Percentiles rank a stretch among this genome's conserved stretches.
Conservation (phyloP, 1,140 invertebrate species). For the Drosophila bocki region DNA sequence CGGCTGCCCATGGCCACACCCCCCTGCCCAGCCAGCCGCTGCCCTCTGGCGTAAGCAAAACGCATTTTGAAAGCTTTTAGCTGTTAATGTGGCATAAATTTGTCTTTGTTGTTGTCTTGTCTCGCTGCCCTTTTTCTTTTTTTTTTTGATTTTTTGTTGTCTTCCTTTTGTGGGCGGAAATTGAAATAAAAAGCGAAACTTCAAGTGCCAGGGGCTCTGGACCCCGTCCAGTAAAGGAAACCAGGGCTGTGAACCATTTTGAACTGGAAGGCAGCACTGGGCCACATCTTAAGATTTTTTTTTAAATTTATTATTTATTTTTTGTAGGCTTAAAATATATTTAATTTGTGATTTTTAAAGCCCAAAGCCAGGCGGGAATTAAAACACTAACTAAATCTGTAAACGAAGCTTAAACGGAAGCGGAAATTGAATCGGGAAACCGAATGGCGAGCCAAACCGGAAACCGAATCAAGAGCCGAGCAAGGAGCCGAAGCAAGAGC, state of each 20-base stretch:
- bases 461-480: too few species aligned
- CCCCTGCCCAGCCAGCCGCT: conserved; percentile 1
- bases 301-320: not conserved
- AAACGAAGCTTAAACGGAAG: not conserved
- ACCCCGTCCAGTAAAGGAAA: conserved; percentile 31
- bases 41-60: conserved; percentile 66
- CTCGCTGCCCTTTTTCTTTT: conserved; percentile 5
- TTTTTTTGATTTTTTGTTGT: not conserved
- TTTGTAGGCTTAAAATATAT: not conserved
- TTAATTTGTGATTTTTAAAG: not conserved
- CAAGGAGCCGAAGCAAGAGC: too few species aligned
- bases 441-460: too few species aligned
- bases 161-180: conserved; percentile 69
- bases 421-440: too few species aligned
- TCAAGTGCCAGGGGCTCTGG: conserved; percentile 58
- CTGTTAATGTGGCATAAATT: conserved; percentile 83
- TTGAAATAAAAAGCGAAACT: conserved; percentile 79
- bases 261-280: too few species aligned
- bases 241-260: conserved; percentile 3
- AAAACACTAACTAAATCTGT: too few species aligned
- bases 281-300: too few species aligned
- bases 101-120: conserved; percentile 72
- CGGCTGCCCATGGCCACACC: not conserved
- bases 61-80: conserved; percentile 83
- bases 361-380: too few species aligned